Base-by-base conservation (phyloP, 2,797 vertebrate species). In the Rhinichthys osculus region DNA sequence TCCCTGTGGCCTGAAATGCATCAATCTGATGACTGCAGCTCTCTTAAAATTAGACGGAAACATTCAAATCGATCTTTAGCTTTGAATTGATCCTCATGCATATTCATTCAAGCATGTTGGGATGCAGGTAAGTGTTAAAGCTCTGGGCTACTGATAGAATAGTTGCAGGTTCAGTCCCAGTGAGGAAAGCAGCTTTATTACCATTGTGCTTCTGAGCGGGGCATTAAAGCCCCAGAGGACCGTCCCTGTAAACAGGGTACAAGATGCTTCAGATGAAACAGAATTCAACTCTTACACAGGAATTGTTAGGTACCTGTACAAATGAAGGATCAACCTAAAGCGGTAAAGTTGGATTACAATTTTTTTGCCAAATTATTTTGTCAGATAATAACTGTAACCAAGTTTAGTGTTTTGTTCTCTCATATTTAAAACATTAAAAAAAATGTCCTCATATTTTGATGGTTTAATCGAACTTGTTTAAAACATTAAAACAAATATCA, bases 121-220 rank as follows among this genome's bases (percentile, higher is more conserved):
- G 23, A 7, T 35, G 62, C n/a, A 17, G 33, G 33, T 35, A 4
- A n/a, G 17, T 40, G 21, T 74, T 30, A 33, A 16, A 11, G 13
- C 42, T 57, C 35, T 67, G n/a, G 62, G 23, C 21, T 66, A 59
- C 35, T 44, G 54, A 54, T 42, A 66, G n/a, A 83, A 84, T 4
- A 71, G 83, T 23, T 54, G 30, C 64, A 44, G 35, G 8, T 69
- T 66, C 47, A 67, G 33, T 42, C 16, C 13, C 42, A 52, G 76
- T 16, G 27, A 23, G 30, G 19, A 44, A 4, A 27, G 2, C 38
- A 23, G 50, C 33, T 85, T 78, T 40, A 71, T 73, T 80, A 85
- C 76, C 64, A 9, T 1, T 50, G 38, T 62, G 84, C 54, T 42
- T 19, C 47, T 62, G 77, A 40, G 77, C 40, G 11, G 30, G n/a